Evolutionary conservation across 2,113 vertebrate genomes (phyloP).

Genomic region (cattle (Bos taurus)): ARS-UCD2.0 NC_037333.1:57909001-57909500

Average conservation of each 20-base stretch:
- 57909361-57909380: background rate
- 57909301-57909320: background rate
- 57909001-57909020: background rate
- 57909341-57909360: background rate
- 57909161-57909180: background rate
- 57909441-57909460: background rate
- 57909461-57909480: background rate
- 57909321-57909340: background rate
- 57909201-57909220: background rate
- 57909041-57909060: background rate
- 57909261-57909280: background rate
- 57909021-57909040: background rate
- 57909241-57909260: background rate
- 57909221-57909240: background rate
- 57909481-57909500: background rate
- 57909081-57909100: background rate
- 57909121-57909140: background rate
- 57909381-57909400: background rate
- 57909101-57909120: background rate
- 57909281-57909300: background rate
- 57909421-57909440: background rate
- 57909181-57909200: background rate
- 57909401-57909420: background rate
- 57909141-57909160: background rate
- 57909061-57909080: background rate